Conservation (phyloP, 2,797 vertebrate genomes). For the Neoniphon sammara region DNA sequence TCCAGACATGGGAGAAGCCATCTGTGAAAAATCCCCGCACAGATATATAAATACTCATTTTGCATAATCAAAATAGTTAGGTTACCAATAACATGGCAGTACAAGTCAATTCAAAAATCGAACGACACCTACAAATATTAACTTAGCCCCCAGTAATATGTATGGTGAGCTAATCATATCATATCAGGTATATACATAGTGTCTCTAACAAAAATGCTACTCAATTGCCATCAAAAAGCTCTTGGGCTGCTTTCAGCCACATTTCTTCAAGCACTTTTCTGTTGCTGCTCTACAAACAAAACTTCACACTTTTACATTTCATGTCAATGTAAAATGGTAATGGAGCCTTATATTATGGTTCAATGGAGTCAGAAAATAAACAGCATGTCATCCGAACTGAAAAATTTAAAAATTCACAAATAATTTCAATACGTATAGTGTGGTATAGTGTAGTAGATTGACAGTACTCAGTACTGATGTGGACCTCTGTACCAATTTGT, state of each 20-base stretch:
- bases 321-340: neutral
- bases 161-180: constrained; percentile 21
- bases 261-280: constrained; percentile 7
- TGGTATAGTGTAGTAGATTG: no score
- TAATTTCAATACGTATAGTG: constrained; percentile 34
- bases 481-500: neutral
- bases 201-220: constrained; percentile 12
- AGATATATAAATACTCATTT: constrained; percentile 76
- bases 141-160: constrained; percentile 18
- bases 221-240: neutral
- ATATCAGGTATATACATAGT: constrained; percentile 19
- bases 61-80: constrained; percentile 55
- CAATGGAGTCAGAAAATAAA: neutral
- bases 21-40: constrained; percentile 82
- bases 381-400: constrained; percentile 4
- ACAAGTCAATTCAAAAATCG: constrained; percentile 24
- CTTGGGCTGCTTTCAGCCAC: constrained; percentile 2
- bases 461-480: constrained; percentile 4
- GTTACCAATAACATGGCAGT: constrained; percentile 49
- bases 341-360: neutral
- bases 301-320: neutral
- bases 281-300: neutral
- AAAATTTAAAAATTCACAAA: constrained; percentile 19
- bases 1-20: constrained; percentile 45
- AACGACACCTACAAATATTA: constrained; percentile 3